Evolutionary conservation across 2,888 invertebrate genomes (phyloP).

Genomic region (Torymus auratus): DNA sequence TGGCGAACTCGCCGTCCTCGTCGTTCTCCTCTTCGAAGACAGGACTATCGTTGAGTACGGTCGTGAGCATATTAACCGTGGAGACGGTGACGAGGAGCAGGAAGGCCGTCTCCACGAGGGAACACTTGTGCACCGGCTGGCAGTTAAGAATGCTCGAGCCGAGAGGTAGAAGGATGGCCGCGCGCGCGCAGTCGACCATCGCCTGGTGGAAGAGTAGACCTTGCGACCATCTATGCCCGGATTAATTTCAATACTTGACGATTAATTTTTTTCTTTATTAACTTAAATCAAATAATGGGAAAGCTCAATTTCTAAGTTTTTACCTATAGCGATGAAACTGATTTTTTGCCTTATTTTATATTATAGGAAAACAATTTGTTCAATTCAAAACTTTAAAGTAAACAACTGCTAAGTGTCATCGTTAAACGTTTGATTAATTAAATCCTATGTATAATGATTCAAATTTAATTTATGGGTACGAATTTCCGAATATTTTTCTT

Average conservation of each 20-base stretch:
- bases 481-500: no score
- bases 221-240: conserved; percentile 84
- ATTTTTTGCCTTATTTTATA: no score
- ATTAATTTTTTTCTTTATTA: no score
- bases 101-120: conserved; percentile 92
- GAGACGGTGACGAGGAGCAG: conserved; percentile 92
- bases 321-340: no score
- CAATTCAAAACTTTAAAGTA: no score
- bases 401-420: no score
- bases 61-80: conserved; percentile 93
- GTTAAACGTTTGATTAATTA: no score
- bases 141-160: conserved; percentile 89
- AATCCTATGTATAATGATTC: no score
- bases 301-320: no score
- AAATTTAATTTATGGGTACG: no score
- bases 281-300: no score
- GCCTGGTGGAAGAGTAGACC: conserved; percentile 91
- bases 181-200: conserved; percentile 88
- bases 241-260: background rate
- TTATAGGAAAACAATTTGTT: no score
- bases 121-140: conserved; percentile 91
- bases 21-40: conserved; percentile 88
- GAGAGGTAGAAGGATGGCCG: conserved; percentile 87
- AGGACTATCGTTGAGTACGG: conserved; percentile 90
- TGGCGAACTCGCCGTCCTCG: conserved; percentile 82